These are phyloP conservation scores for Peucedramus taeniatus DNA, from an alignment of 2,113 vertebrate genomes.

Conservation along the genomic window DNA sequence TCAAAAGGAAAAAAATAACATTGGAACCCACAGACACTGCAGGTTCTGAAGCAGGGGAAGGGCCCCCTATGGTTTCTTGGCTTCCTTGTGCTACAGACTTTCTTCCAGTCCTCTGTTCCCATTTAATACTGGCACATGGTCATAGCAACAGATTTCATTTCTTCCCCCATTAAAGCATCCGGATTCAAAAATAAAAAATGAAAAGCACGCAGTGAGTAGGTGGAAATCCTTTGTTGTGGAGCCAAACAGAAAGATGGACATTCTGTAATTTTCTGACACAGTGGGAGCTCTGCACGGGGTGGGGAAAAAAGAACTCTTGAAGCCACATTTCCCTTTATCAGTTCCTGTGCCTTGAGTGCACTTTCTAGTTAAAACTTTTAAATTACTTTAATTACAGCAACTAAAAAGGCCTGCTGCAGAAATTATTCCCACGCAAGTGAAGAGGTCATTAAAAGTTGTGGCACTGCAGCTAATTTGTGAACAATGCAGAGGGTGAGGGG, in stretches of 20 bases:
- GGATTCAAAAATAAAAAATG: constrained; percentile 34
- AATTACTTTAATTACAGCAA: constrained; percentile 51
- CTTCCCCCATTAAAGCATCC: neutral
- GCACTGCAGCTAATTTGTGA: constrained; percentile 7
- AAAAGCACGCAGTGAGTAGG: constrained; percentile 7
- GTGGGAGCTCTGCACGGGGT: constrained; percentile 3
- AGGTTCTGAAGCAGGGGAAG: neutral
- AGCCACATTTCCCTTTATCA: constrained; percentile 25
- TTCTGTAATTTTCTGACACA: constrained; percentile 62
- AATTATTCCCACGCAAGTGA: neutral
- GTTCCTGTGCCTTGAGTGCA: constrained; percentile 15
- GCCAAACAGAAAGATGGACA: constrained; percentile 39
- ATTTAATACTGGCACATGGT: neutral
- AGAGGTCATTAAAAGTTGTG: constrained; percentile 34
- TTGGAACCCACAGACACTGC: neutral
- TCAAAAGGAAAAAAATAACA: neutral
- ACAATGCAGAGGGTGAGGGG: neutral
- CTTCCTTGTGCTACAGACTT: neutral
- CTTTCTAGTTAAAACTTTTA: constrained; percentile 60
- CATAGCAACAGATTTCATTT: neutral
- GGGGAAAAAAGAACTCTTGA: neutral
- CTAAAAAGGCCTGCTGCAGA: neutral
- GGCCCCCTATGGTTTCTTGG: neutral
- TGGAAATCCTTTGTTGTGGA: constrained; percentile 54
- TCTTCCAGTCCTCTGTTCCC: neutral